Percentiles rank a stretch among this genome's conserved stretches.
phyloP scores from a whole-genome alignment of 2,113 vertebrate species.

The Toxostoma redivivum region DNA sequence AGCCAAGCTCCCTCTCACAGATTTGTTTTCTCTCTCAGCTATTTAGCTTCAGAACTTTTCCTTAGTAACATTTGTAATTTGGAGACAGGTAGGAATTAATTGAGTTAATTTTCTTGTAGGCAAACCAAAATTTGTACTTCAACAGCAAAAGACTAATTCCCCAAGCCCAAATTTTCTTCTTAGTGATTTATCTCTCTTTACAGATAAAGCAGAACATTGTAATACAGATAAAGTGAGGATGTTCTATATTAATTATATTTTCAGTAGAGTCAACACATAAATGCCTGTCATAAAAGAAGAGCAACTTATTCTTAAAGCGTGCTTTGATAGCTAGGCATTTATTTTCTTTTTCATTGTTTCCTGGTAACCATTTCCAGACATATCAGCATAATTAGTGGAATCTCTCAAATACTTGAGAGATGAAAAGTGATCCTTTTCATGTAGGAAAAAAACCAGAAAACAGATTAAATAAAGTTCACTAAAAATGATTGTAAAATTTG shows the following conservation, averaged over 20 bases:
- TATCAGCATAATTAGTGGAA: not conserved
- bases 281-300: not conserved
- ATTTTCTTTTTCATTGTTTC: not conserved
- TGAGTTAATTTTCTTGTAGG: not conserved
- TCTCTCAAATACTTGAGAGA: not conserved
- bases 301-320: not conserved
- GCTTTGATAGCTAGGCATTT: not conserved
- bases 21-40: not conserved
- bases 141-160: not conserved
- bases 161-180: not conserved
- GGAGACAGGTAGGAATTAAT: not conserved
- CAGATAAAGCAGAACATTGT: not conserved
- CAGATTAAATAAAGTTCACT: not conserved
- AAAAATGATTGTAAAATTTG: not conserved
- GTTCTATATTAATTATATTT: slow-evolving; percentile 17
- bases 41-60: not conserved
- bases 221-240: not conserved
- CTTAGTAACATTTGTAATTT: not conserved
- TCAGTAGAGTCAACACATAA: not conserved
- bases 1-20: not conserved
- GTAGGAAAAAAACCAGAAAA: not conserved
- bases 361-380: not conserved
- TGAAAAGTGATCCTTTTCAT: not conserved
- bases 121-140: not conserved
- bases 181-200: slow-evolving; percentile 31